Evolutionary conservation across 2,888 invertebrate genomes (phyloP).

Genomic region (Spisula solida): DNA sequence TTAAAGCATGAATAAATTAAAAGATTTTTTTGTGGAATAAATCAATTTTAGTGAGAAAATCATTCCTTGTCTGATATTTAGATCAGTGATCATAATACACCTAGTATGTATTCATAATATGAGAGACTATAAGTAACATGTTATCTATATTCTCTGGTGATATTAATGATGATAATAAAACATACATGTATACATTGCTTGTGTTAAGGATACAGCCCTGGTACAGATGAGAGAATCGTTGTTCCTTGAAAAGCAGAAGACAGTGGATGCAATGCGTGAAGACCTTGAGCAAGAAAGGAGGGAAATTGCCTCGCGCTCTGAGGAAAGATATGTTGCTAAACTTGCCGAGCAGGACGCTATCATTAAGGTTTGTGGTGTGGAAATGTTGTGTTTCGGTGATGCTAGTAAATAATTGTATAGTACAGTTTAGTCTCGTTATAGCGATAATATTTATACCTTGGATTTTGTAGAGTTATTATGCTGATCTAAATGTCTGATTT

Average conservation of each 20-base stretch:
- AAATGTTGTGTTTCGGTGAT: background rate
- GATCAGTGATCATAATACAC: too few species aligned
- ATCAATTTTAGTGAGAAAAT: too few species aligned
- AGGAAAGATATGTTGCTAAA: slow-evolving; percentile 73
- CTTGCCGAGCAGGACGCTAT: slow-evolving; percentile 70
- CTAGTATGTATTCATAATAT: too few species aligned
- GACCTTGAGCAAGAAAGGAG: slow-evolving; percentile 79
- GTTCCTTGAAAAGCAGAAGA: slow-evolving; percentile 82
- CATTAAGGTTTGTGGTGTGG: slow-evolving; percentile 66
- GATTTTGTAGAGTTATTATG: too few species aligned
- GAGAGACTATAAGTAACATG: background rate
- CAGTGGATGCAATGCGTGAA: slow-evolving; percentile 76
- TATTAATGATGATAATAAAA: too few species aligned
- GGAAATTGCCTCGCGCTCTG: slow-evolving; percentile 71
- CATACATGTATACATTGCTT: background rate
- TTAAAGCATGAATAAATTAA: too few species aligned
- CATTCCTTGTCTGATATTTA: too few species aligned
- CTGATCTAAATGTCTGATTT: too few species aligned
- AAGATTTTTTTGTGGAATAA: too few species aligned
- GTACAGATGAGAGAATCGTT: slow-evolving; percentile 79
- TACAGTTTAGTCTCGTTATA: too few species aligned
- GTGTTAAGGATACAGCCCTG: slow-evolving; percentile 79
- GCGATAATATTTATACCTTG: too few species aligned
- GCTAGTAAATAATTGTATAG: background rate
- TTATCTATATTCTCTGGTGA: too few species aligned